Evolutionary conservation across 2,888 invertebrate genomes (phyloP), one percentile per base, ranked within the genome.

Genomic region (Drosophila ochracea): DNA sequence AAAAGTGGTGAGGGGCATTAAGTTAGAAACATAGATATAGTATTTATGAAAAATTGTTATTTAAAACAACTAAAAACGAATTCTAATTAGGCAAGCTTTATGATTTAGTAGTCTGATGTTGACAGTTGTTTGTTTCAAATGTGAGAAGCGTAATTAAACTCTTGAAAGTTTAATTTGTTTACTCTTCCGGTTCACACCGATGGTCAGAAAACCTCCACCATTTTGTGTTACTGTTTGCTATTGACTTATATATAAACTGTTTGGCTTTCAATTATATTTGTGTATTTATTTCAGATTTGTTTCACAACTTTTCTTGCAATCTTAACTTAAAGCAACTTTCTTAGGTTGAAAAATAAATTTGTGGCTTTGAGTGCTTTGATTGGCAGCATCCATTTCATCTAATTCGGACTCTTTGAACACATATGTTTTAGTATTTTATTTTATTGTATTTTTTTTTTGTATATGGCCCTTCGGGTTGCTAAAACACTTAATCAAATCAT

Each of bases 401-500:
- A 31, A 54, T 4, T 19, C 31, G 0, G 31, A 2, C 25, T 13
- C 39, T 21, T 7, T 21, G 13, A 21, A 25, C 47, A 47, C 16
- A 25, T 4, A 25, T 25, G 47, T 47, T 47, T 47, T 16, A 9
- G 16, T 3, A 47, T 21, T 28, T 25, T 11, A 25, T 16, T 28
- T 54, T 37, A 43, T 13, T 35, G 11, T 66, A 31, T 71, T 73
- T 50, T 54, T 13, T 11, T 33, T 50, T 13, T 39, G 33, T 41
- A 35, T 21, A n/a, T 37, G 52, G 39, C 63, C 53, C 11, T 16
- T 3, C 30, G 55, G 59, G 19, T 16, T 31, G 39, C 47, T 62
- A 37, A 47, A 58, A 49, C 57, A 66, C 63, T 80, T 87, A 89
- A 90, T 87, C 89, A 73, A 91, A 87, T 90, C 87, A 87, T 86